Base-by-base conservation (phyloP, 2,888 invertebrate species). In the Caenorhabditis doughertyi region DNA sequence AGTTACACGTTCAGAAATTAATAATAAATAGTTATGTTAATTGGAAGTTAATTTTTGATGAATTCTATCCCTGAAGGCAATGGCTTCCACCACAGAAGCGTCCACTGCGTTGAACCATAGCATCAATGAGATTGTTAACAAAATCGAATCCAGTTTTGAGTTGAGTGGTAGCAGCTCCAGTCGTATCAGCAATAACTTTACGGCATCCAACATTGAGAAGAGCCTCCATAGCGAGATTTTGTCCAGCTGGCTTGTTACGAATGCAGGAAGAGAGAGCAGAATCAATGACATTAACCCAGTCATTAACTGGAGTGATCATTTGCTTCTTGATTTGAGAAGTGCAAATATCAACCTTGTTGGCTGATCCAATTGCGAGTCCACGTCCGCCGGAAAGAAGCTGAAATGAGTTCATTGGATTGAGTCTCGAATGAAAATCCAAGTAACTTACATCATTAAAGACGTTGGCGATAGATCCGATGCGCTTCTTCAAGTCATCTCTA, bases 101-200 rank as follows among this genome's bases (percentile, higher is more conserved):
- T 65, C 89, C 88, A 56, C 88, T 87, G 68, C 91, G 85, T 60
- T 87, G 83, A 21, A 86, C 87, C 91, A 91, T 91, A 16, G 90
- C 85, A 73, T 91, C 88, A 67, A 88, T 89, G 58, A 90, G 87
- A 80, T 92, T 89, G 44, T 93, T 91, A 56, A 93, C 85, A 65
- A 91, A 91, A 74, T 92, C 91, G 84, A 90, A 91, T 47, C 91
- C 90, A 67, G 90, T 90, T 84, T 90, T 90, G 58, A 92, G 85
- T 72, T 91, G 91, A 71, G 85, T 68, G 18, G 89, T 84, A 27
- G 91, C 90, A 11, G 88, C 84, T 49, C 89, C 90, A 25, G 90
- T 88, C 3, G 90, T 87, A 64, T 90, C 90, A 71, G 91, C 90
- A 74, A 91, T 91, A 49, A 90, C 90, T 85, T 91, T 91, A 49